Base-by-base conservation (phyloP, 2,888 invertebrate species). In the Dioctria linearis region DNA sequence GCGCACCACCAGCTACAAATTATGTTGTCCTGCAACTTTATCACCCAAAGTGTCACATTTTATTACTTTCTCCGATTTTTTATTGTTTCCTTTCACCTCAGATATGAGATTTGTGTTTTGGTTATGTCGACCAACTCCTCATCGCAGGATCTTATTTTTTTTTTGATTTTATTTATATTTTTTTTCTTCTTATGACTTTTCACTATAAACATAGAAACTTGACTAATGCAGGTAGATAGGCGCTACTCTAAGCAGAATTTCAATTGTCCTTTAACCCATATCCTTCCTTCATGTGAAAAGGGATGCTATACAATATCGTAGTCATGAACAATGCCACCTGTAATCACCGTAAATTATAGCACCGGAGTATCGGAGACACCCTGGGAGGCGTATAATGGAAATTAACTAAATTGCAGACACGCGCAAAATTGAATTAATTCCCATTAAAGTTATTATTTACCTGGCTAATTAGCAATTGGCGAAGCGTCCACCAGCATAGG, bases 21-120 rank as follows among this genome's bases (percentile, higher is more conserved):
- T 83, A 83, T 81, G 83, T 81, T 82, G 82, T 82, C 82, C 82
- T 81, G 81, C 67, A 82, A 81, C 82, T 84, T 84, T 83, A 83
- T 83, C 83, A 83, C 83, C 83, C 79, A 82, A 25, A 78, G 80
- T 84, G 83, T 84, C 83, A 84, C 80, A 83, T 84, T 83, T 82
- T 84, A 82, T 80, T 82, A 81, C 80, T 83, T 82, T 84, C 83
- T 81, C 81, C 71, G 49, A 81, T 80, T 81, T 82, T 82, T 82
- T 82, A 82, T 82, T 82, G 82, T 82, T 82, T 82, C 82, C 82
- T 82, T 82, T 82, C 80, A 79, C 81, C 67, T 66, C 43, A 67
- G 40, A 42, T 40, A 78, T 39, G 57, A 25, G 25, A 69, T 61
- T 79, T 61, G 39, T 71, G 39, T 79, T 79, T 79, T 79, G 69